Evolutionary conservation across 2,888 invertebrate genomes (phyloP).

Genomic region (Microchrysa polita): DNA sequence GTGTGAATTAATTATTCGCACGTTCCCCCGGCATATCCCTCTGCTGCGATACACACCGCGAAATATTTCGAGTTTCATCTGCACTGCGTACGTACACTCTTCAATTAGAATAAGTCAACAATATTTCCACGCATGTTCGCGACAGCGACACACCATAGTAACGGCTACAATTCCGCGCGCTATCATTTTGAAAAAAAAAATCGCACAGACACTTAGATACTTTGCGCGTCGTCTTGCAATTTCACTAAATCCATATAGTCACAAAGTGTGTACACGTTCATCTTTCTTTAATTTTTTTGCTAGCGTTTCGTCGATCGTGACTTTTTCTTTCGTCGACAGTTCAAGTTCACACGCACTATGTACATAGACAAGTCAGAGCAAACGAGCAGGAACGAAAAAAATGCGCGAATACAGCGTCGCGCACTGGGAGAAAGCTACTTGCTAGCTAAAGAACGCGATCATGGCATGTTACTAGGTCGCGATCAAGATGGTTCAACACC

Average conservation of each 20-base stretch:
- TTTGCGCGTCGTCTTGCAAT: neutral
- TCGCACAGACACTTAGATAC: too few species aligned
- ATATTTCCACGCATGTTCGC: too few species aligned
- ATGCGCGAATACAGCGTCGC: neutral
- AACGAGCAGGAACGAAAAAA: slow-evolving; percentile 27
- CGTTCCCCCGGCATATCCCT: neutral
- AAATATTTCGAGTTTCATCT: too few species aligned
- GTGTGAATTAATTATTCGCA: neutral
- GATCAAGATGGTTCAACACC: slow-evolving; percentile 4
- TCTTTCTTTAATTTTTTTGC: neutral
- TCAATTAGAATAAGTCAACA: too few species aligned
- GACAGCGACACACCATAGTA: neutral
- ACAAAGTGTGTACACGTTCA: neutral
- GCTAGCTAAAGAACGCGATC: slow-evolving; percentile 7
- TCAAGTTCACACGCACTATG: slow-evolving; percentile 37
- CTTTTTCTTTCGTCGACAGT: slow-evolving; percentile 20
- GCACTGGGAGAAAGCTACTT: neutral
- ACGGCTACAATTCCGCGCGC: too few species aligned
- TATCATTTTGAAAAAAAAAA: too few species aligned
- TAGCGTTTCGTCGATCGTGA: neutral
- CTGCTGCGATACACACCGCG: too few species aligned
- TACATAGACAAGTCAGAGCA: slow-evolving; percentile 8
- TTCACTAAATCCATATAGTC: neutral
- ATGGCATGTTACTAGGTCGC: slow-evolving; percentile 27
- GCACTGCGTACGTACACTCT: too few species aligned